Evolutionary conservation across 23 tunicate species (phyloP).

Genomic region (Botrylloides violaceus): DNA sequence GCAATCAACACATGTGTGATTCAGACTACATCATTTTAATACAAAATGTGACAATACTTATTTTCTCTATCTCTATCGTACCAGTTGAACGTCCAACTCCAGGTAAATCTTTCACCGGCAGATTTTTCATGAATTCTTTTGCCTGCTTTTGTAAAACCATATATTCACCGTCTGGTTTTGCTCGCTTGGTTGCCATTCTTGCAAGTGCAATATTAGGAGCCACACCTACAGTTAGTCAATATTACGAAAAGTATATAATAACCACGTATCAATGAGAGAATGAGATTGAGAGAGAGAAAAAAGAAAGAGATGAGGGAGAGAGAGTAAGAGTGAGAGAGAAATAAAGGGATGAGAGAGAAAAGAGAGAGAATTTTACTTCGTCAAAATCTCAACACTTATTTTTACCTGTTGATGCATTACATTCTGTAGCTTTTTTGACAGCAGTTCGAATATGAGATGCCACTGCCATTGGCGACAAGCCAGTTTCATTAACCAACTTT

Average conservation of each 20-base stretch:
- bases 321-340: background rate
- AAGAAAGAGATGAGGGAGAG: no score
- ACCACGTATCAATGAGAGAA: background rate
- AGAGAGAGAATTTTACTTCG: no score
- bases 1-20: no score
- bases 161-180: conserved; percentile 80
- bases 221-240: conserved; percentile 40
- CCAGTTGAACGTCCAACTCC: conserved; percentile 84
- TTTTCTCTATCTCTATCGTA: no score
- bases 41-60: no score
- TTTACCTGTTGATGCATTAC: conserved; percentile 95
- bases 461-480: conserved; percentile 31
- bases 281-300: background rate
- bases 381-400: no score
- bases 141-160: conserved; percentile 34
- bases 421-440: conserved; percentile 57
- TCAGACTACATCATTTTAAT: no score
- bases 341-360: no score
- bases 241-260: background rate
- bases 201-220: conserved; percentile 85
- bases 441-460: conserved; percentile 33
- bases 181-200: conserved; percentile 75
- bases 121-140: conserved; percentile 36
- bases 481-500: conserved; percentile 26
- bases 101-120: conserved; percentile 67